A percentile compares a stretch with the other conserved stretches of the same genome.
These are phyloP conservation scores for Australoheros facetus DNA, from an alignment of 2,797 vertebrate genomes.

Conservation along the genomic window DNA sequence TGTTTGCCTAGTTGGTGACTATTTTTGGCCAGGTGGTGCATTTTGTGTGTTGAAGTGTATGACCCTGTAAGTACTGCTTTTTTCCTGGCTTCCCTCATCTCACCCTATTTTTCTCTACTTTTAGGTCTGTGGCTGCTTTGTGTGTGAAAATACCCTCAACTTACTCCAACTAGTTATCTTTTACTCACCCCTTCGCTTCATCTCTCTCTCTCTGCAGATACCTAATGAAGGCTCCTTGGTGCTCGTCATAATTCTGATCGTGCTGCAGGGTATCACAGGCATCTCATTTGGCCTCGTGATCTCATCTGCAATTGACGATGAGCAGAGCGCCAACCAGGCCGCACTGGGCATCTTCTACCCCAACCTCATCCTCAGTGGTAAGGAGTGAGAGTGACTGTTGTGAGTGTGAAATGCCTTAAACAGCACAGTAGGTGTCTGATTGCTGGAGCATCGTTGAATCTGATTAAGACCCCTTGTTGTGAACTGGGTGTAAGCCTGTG, in stretches of 20 bases:
- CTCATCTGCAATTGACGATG: conserved; percentile 83
- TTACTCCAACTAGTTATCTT: neutral
- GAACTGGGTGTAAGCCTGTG: neutral
- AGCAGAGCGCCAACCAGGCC: conserved; percentile 84
- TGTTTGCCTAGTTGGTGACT: too few relatives aligned
- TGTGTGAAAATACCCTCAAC: neutral
- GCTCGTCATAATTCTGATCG: conserved; percentile 78
- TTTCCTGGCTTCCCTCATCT: neutral
- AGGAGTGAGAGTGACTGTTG: neutral
- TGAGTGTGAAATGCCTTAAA: neutral
- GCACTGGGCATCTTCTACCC: conserved; percentile 85
- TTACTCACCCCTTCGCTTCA: neutral
- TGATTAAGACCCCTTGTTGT: neutral
- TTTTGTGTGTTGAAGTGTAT: neutral
- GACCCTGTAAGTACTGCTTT: neutral
- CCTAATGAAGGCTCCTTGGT: conserved; percentile 82
- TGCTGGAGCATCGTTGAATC: neutral
- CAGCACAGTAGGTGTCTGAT: neutral
- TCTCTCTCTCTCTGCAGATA: conserved; percentile 59
- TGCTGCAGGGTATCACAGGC: conserved; percentile 81
- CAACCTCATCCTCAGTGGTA: conserved; percentile 85
- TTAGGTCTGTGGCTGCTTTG: neutral
- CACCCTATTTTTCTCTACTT: neutral
- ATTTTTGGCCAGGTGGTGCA: too few relatives aligned
- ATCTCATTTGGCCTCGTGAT: conserved; percentile 85